Evolutionary conservation across 92 coral and sea anemone species (phyloP).

Genomic region (Paragorgia papillata): DNA sequence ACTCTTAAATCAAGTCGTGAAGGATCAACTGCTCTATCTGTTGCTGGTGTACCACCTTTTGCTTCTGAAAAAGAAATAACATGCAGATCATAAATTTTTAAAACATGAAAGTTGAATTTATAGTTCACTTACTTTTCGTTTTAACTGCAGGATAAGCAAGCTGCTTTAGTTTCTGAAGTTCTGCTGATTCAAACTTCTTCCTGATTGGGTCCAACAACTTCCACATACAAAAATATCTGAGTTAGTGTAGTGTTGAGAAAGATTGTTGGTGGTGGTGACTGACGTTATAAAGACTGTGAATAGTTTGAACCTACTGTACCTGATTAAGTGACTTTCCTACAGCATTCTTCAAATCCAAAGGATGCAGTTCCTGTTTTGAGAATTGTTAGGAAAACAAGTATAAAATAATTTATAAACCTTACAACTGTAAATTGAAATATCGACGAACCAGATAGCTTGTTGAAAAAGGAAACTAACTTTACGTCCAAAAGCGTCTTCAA

Average conservation of each 20-base stretch:
- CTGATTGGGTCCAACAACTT: slow-evolving; percentile 90
- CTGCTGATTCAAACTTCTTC: slow-evolving; percentile 83
- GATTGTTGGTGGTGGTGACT: too few relatives aligned
- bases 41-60: slow-evolving; percentile 64
- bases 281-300: too few relatives aligned
- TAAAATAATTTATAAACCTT: neutral
- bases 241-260: too few relatives aligned
- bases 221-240: neutral
- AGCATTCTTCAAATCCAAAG: slow-evolving; percentile 86
- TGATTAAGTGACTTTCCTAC: slow-evolving; percentile 76
- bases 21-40: slow-evolving; percentile 83
- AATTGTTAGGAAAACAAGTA: neutral
- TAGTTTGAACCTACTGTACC: slow-evolving; percentile 50
- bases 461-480: slow-evolving; percentile 49
- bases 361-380: slow-evolving; percentile 77
- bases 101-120: neutral
- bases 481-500: slow-evolving; percentile 78
- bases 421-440: too few relatives aligned
- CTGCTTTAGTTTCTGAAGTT: slow-evolving; percentile 71
- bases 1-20: slow-evolving; percentile 86
- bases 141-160: slow-evolving; percentile 82
- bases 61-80: slow-evolving; percentile 50
- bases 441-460: too few relatives aligned
- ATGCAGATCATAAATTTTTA: too few relatives aligned
- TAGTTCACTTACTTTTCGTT: slow-evolving; percentile 67